Evolutionary conservation across 1,140 invertebrate genomes (phyloP).

Genomic region (Conus ventricosus): DNA sequence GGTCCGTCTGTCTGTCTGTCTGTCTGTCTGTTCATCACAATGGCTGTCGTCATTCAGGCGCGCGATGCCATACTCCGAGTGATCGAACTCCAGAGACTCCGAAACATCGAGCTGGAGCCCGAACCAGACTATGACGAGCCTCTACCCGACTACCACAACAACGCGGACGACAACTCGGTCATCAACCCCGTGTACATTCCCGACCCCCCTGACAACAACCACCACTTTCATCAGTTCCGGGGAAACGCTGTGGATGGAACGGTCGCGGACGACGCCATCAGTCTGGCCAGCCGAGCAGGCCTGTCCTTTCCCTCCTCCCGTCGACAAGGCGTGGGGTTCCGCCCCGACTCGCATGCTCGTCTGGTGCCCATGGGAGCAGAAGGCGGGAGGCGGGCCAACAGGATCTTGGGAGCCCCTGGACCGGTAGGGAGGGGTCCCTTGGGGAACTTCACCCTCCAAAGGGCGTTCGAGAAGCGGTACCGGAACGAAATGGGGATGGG

Average conservation of each 20-base stretch:
- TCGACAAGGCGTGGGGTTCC: neutral
- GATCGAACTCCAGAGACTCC: slow-evolving; percentile 61
- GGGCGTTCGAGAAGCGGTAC: slow-evolving; percentile 33
- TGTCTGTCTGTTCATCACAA: too few relatives aligned
- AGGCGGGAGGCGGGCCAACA: neutral
- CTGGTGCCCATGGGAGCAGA: neutral
- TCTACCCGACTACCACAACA: slow-evolving; percentile 54
- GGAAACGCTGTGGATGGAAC: neutral
- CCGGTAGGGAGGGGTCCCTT: neutral
- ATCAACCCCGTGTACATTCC: slow-evolving; percentile 6
- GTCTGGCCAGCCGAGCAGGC: neutral
- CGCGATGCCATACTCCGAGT: slow-evolving; percentile 58
- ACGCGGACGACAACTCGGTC: neutral
- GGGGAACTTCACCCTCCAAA: slow-evolving; percentile 19
- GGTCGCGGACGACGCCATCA: neutral
- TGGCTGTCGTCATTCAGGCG: neutral
- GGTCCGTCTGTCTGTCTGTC: too few relatives aligned
- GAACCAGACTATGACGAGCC: slow-evolving; percentile 62
- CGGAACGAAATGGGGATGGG: neutral
- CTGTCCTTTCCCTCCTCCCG: neutral
- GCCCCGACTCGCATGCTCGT: neutral
- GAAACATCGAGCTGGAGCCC: slow-evolving; percentile 64
- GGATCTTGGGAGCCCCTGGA: neutral
- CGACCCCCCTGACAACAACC: neutral
- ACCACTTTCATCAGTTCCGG: neutral